Base-by-base conservation (phyloP, 2,888 invertebrate genomes). In the Nowickia ferox region DNA sequence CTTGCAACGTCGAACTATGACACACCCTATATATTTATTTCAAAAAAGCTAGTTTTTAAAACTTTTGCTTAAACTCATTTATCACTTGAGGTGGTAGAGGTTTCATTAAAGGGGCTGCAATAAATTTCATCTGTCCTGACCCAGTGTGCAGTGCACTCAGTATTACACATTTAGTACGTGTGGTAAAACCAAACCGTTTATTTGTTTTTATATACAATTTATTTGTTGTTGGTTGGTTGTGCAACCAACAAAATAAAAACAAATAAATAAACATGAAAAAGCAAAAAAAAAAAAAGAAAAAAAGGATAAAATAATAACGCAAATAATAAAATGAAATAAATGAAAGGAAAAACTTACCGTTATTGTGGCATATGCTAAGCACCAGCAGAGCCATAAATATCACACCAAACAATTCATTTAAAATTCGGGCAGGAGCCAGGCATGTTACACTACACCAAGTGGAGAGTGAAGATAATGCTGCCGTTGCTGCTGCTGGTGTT, bases 381-480 rank as follows among this genome's bases (percentile, higher is more conserved):
- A 82, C 77, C 74, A 82, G 63, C n/a, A 85, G 68, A 72, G 78
- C 65, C 82, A 85, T 85, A 86, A 86, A 86, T 86, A 86, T 83
- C 71, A 71, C 61, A 51, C 82, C 59, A 63, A 63, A 78, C 74
- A 82, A 82, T 83, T 83, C 83, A 79, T 86, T 79, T 53, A 59
- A 65, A 65, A 71, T 65, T 48, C 76, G 81, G 61, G 68, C 53
- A 13, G 81, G 68, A 74, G 66, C 59, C 72, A 40, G 44, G n/a
- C 53, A 53, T 53, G 59, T 38, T 46, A 78, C 55, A 53, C 59
- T 76, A 22, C 30, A 55, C 59, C 66, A 72, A 48, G 59, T 46
- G 38, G 51, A 38, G 30, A 57, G 61, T 30, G 19, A 17, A 15
- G 65, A 48, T 48, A 53, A 2, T 44, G 63, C 10, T 42, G 53